A percentile compares a stretch with the other conserved stretches of the same genome.
phyloP scores from a whole-genome alignment of 2,888 invertebrate genomes.

The Macropis europaea region DNA sequence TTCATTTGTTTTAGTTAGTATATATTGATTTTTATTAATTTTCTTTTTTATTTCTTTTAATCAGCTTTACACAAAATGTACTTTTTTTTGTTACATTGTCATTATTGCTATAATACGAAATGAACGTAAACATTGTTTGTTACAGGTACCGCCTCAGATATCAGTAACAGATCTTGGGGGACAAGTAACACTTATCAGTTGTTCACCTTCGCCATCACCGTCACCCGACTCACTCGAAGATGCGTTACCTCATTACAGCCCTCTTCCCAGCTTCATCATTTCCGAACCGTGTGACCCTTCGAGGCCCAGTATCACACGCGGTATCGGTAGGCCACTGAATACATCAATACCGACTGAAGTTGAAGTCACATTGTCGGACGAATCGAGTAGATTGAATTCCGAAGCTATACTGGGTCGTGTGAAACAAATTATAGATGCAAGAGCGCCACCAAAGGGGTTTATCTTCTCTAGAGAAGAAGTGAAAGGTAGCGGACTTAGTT shows the following conservation, averaged over 20 bases:
- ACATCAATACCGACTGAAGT: conserved; percentile 79
- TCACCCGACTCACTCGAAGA: conserved; percentile 78
- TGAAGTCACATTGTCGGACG: conserved; percentile 89
- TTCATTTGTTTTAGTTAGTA: too few species aligned
- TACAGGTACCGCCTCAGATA: conserved; percentile 87
- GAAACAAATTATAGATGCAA: conserved; percentile 89
- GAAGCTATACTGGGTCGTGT: conserved; percentile 90
- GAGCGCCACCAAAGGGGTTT: conserved; percentile 86
- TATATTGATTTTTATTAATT: too few species aligned
- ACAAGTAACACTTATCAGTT: conserved; percentile 88
- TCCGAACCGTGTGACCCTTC: conserved; percentile 87
- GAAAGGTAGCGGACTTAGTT: conserved; percentile 81
- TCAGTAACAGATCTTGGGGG: conserved; percentile 95
- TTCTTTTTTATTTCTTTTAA: too few species aligned
- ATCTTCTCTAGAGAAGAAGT: conserved; percentile 81
- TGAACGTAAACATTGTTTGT: background rate
- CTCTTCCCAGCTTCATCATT: conserved; percentile 83
- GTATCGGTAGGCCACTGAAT: conserved; percentile 83
- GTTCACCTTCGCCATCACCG: conserved; percentile 85
- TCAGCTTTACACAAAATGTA: too few species aligned
- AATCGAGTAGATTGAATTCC: conserved; percentile 89
- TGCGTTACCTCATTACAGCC: conserved; percentile 73
- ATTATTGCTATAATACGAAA: too few species aligned
- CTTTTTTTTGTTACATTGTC: too few species aligned
- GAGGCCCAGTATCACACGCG: conserved; percentile 90